Evolutionary conservation across 2,888 invertebrate genomes (phyloP).

Genomic region (Sicus ferrugineus): DNA sequence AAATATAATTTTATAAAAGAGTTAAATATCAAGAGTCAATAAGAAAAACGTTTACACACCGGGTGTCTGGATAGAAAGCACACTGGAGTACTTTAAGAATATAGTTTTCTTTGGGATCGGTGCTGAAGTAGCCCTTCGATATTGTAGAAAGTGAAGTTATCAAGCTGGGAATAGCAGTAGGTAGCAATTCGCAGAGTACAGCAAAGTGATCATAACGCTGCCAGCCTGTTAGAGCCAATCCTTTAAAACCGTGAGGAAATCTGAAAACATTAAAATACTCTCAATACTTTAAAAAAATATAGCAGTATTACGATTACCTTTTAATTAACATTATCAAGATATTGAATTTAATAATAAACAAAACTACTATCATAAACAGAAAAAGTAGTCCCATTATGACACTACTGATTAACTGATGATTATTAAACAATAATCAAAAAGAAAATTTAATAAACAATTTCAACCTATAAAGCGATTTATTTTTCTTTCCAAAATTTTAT

Average conservation of each 20-base stretch:
- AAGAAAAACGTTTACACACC: conserved; percentile 40
- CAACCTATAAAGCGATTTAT: background rate
- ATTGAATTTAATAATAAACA: too few relatives aligned
- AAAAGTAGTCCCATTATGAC: too few relatives aligned
- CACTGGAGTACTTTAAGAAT: conserved; percentile 68
- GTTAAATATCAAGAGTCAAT: too few relatives aligned
- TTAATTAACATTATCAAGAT: too few relatives aligned
- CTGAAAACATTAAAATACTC: conserved; percentile 36
- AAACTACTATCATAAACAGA: too few relatives aligned
- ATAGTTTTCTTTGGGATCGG: conserved; percentile 64
- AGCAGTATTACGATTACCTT: too few relatives aligned
- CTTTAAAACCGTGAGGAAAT: conserved; percentile 61
- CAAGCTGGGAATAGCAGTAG: conserved; percentile 72
- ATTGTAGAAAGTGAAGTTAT: conserved; percentile 70
- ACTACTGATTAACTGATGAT: too few relatives aligned
- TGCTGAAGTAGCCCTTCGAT: conserved; percentile 70
- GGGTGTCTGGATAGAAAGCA: conserved; percentile 64
- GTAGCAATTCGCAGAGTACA: conserved; percentile 73
- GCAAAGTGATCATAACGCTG: conserved; percentile 75
- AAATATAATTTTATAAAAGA: conserved; percentile 6
- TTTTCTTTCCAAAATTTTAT: background rate
- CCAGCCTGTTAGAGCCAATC: conserved; percentile 63
- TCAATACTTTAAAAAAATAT: background rate
- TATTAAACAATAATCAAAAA: background rate
- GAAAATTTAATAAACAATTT: background rate